Evolutionary conservation across 2,113 vertebrate species (phyloP).

Genomic region (Cyanoramphus novaezelandiae): DNA sequence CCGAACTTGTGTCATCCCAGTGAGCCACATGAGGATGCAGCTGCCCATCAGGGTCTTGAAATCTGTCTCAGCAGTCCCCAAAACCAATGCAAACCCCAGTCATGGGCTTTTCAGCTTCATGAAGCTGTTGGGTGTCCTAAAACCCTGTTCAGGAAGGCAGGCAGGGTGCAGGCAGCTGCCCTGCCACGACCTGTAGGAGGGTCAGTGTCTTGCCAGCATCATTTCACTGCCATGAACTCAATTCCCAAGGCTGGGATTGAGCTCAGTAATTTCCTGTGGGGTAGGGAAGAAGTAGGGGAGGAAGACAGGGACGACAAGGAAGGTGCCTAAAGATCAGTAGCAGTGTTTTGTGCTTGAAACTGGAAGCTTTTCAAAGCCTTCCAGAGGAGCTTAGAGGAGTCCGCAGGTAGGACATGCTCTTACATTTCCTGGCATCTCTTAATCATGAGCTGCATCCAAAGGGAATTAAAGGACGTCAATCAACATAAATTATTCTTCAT

Average conservation of each 20-base stretch:
- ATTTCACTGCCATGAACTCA: neutral
- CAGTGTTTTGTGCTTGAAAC: neutral
- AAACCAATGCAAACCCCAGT: neutral
- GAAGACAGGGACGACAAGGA: neutral
- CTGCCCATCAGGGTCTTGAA: neutral
- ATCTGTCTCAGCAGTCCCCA: neutral
- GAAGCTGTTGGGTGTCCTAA: neutral
- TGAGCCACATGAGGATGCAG: neutral
- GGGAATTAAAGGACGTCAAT: conserved; percentile 60
- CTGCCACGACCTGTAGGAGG: neutral
- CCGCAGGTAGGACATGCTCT: conserved; percentile 21
- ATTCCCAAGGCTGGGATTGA: neutral
- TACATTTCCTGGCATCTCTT: conserved; percentile 46
- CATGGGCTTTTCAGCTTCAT: neutral
- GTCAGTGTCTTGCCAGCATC: neutral
- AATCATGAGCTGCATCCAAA: conserved; percentile 56
- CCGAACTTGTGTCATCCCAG: neutral
- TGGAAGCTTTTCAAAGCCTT: conserved; percentile 48
- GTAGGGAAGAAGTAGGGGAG: neutral
- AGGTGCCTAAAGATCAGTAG: neutral
- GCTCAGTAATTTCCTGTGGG: neutral
- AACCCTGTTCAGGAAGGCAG: neutral
- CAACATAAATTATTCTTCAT: conserved; percentile 59
- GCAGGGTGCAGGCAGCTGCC: neutral
- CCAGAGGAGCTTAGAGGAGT: conserved; percentile 35